Conservation (phyloP, 2,113 vertebrate species). For the Dolichallabes microphthalmus region DNA sequence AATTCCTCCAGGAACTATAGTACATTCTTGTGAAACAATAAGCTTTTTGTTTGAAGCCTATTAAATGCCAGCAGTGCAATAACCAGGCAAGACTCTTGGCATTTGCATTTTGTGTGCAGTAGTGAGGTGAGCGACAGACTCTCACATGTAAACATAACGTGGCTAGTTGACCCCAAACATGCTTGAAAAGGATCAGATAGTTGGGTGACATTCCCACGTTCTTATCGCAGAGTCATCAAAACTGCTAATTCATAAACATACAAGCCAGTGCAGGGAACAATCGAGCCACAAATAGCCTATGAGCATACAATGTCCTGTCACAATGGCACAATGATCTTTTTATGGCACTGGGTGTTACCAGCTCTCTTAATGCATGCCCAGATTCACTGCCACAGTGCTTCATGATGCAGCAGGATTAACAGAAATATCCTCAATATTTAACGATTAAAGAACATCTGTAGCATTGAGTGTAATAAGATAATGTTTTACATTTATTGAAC, state of each 20-base stretch:
- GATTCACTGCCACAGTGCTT: not conserved
- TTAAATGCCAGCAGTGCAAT: slow-evolving; percentile 64
- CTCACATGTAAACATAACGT: slow-evolving; percentile 59
- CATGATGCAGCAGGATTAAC: not conserved
- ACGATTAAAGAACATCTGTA: not conserved
- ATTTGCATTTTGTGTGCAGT: slow-evolving; percentile 52
- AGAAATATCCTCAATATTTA: not conserved
- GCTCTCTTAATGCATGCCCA: not conserved
- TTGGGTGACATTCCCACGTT: not conserved
- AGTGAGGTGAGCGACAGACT: slow-evolving; percentile 48
- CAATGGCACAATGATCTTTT: not conserved
- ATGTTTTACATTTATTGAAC: not conserved
- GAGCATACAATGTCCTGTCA: slow-evolving; percentile 2
- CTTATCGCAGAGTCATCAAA: slow-evolving; percentile 6
- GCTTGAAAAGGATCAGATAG: not conserved
- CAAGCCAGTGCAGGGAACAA: not conserved
- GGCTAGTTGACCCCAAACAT: slow-evolving; percentile 23
- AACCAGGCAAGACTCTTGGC: slow-evolving; percentile 59
- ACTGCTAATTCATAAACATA: slow-evolving; percentile 4
- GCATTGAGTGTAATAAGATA: not conserved
- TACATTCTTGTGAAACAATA: slow-evolving; percentile 52
- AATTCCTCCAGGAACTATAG: slow-evolving; percentile 50
- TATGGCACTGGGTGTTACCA: slow-evolving; percentile 6
- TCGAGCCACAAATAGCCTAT: not conserved
- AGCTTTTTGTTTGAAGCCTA: slow-evolving; percentile 59